Percentiles rank a stretch among this genome's conserved stretches.
Evolutionary conservation across 2,797 vertebrate genomes (phyloP).

Genomic region (Coracias cyanogaster): DNA sequence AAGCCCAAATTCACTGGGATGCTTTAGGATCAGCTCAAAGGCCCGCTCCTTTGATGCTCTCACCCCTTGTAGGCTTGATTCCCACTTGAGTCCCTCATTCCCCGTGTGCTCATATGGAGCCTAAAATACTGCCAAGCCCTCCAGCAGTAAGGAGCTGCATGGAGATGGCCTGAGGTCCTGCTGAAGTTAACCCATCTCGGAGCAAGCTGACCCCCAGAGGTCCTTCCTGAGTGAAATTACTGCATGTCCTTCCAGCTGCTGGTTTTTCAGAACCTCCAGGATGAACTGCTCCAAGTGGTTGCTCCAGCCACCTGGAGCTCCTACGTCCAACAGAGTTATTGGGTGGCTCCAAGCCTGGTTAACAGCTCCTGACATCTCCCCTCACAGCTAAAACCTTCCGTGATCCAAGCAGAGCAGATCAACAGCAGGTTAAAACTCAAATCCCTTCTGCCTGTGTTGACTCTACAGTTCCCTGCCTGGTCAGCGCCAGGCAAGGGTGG

Average conservation of each 20-base stretch:
- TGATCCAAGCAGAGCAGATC: neutral
- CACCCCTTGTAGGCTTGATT: neutral
- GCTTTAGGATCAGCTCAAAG: neutral
- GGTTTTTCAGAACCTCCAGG: neutral
- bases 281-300: neutral
- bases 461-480: neutral
- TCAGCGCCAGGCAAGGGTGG: neutral
- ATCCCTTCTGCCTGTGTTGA: neutral
- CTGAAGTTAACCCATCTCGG: neutral
- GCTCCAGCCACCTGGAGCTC: neutral
- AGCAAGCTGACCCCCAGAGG: neutral
- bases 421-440: neutral
- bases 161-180: neutral
- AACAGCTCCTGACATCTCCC: neutral
- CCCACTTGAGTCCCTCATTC: neutral
- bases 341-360: neutral
- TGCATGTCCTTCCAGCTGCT: accelerated
- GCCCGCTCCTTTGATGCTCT: neutral
- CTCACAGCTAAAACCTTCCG: neutral
- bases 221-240: neutral
- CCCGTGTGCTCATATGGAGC: accelerated
- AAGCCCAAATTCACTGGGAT: neutral
- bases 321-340: accelerated
- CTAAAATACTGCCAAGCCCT: neutral
- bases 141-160: neutral